These are phyloP conservation scores for Glomeris maerens DNA, from an alignment of 1,140 invertebrate species.

Conservation along the genomic window DNA sequence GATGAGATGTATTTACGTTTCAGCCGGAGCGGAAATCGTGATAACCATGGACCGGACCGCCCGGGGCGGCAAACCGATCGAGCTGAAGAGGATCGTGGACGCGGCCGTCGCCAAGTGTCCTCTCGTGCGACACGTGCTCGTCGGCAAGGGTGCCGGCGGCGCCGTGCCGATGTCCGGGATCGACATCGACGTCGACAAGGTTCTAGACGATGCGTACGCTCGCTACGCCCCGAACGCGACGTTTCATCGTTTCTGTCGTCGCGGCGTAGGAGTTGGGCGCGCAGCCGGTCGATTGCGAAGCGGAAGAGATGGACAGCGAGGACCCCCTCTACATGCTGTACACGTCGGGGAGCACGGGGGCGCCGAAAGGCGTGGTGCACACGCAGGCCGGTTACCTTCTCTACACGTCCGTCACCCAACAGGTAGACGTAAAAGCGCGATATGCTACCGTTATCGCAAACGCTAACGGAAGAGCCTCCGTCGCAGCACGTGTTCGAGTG, in stretches of 20 bases:
- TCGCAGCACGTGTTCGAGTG: slow-evolving; percentile 36
- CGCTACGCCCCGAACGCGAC: neutral
- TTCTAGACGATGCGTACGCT: slow-evolving; percentile 7
- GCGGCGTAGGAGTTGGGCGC: slow-evolving; percentile 14
- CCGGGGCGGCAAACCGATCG: slow-evolving; percentile 35
- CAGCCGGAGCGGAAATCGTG: slow-evolving; percentile 33
- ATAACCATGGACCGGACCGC: slow-evolving; percentile 38
- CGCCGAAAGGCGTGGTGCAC: slow-evolving; percentile 41
- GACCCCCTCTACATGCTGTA: slow-evolving; percentile 42
- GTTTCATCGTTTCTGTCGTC: neutral
- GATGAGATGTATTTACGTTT: slow-evolving; percentile 7
- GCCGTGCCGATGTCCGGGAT: slow-evolving; percentile 26
- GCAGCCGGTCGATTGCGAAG: slow-evolving; percentile 23
- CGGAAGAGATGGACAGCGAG: slow-evolving; percentile 35
- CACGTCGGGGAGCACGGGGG: slow-evolving; percentile 41
- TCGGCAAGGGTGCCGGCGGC: slow-evolving; percentile 30
- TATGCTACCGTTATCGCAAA: slow-evolving; percentile 1
- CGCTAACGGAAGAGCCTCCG: neutral
- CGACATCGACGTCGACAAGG: slow-evolving; percentile 28
- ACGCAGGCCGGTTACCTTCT: slow-evolving; percentile 40
- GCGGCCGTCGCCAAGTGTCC: slow-evolving; percentile 32
- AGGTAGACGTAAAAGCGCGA: slow-evolving; percentile 31
- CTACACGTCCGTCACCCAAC: slow-evolving; percentile 36
- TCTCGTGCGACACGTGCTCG: slow-evolving; percentile 34
- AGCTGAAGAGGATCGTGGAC: slow-evolving; percentile 38